These are phyloP conservation scores for Phragmatobia fuliginosa DNA, from an alignment of 2,888 invertebrate species.

Conservation along the genomic window DNA sequence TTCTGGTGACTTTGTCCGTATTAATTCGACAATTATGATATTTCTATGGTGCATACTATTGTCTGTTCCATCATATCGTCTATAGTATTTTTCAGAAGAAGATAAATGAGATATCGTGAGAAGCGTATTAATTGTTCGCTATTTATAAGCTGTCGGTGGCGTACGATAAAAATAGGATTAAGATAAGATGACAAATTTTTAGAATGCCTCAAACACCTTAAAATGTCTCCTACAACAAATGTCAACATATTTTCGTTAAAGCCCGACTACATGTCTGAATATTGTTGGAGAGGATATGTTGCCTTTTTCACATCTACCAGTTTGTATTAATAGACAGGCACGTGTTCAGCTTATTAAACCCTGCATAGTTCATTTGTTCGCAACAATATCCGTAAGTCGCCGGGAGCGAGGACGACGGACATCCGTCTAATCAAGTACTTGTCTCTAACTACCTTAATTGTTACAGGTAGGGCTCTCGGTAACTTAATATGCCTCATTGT, in stretches of 20 bases:
- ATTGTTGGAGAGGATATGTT: neutral
- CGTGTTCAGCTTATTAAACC: constrained; percentile 26
- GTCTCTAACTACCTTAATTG: constrained; percentile 70
- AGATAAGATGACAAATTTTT: too few relatives aligned
- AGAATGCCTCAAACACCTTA: too few relatives aligned
- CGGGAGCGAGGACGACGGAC: constrained; percentile 73
- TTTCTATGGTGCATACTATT: too few relatives aligned
- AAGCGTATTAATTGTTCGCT: too few relatives aligned
- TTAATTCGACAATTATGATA: too few relatives aligned
- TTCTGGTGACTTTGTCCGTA: too few relatives aligned
- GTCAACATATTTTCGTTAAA: neutral
- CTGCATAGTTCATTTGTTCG: constrained; percentile 61
- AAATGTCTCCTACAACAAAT: too few relatives aligned
- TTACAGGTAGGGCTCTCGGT: constrained; percentile 33
- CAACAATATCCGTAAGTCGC: constrained; percentile 71
- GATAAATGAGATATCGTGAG: too few relatives aligned
- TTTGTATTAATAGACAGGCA: constrained; percentile 1
- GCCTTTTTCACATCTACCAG: neutral
- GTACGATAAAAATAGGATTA: too few relatives aligned
- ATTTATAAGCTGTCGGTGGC: too few relatives aligned
- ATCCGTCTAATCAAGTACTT: constrained; percentile 71
- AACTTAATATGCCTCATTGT: constrained; percentile 44
- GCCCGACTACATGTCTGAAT: neutral
- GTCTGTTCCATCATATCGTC: too few relatives aligned
- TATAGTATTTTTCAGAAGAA: too few relatives aligned